These are phyloP conservation scores for Phaedon cochleariae DNA, from an alignment of 2,888 invertebrate genomes.

Conservation along the genomic window DNA sequence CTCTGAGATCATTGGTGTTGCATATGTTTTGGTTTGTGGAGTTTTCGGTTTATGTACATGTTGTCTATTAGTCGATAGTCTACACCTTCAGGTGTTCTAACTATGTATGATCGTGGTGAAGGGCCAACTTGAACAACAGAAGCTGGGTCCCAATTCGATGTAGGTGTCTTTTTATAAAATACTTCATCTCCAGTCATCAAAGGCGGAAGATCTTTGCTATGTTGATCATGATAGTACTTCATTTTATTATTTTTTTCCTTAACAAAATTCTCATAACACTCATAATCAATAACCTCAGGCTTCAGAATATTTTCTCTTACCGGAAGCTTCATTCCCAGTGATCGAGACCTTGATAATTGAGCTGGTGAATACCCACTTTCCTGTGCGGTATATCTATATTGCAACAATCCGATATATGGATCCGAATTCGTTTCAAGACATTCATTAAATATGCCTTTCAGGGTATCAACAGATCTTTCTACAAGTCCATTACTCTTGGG, in stretches of 20 bases:
- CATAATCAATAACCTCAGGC: neutral
- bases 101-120: neutral
- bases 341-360: neutral
- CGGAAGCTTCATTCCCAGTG: neutral
- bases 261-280: neutral
- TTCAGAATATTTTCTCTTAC: neutral
- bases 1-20: neutral
- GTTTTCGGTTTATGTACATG: neutral
- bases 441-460: neutral
- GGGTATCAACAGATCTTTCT: neutral
- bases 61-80: neutral
- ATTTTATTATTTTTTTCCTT: neutral
- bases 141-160: neutral
- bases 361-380: neutral
- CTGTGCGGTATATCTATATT: neutral
- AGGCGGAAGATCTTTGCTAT: neutral
- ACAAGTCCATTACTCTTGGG: too few relatives aligned
- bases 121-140: neutral
- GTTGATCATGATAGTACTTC: neutral
- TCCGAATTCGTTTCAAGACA: neutral
- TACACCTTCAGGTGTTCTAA: neutral
- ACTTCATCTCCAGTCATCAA: neutral
- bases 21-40: too few relatives aligned
- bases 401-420: neutral
- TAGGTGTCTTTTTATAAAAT: too few relatives aligned